Conservation (phyloP, 2,888 invertebrate genomes). For the Iphiclides podalirius region DNA sequence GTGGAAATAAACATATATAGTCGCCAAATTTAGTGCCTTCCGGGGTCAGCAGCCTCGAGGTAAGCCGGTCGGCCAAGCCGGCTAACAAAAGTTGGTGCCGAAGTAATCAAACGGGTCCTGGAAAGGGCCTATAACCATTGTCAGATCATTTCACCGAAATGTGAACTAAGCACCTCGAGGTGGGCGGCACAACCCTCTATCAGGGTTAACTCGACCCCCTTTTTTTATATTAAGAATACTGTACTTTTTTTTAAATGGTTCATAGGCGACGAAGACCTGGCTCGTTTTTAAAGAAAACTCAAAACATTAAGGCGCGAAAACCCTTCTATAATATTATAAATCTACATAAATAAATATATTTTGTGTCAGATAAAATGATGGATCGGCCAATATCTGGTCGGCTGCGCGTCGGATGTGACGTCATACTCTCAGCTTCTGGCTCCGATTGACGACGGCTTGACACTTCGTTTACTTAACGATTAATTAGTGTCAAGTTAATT, state of each 20-base stretch:
- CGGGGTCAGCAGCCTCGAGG: constrained; percentile 7
- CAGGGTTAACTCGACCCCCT: constrained; percentile 4
- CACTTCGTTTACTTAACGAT: constrained; percentile 12
- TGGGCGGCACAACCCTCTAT: not conserved
- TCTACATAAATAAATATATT: too few species aligned
- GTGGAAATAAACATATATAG: not conserved
- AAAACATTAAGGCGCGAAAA: too few species aligned
- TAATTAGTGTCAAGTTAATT: constrained; percentile 11
- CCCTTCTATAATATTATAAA: too few species aligned
- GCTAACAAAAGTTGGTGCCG: not conserved
- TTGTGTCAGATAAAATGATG: too few species aligned
- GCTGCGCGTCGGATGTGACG: too few species aligned
- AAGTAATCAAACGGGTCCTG: not conserved
- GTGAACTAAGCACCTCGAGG: constrained; percentile 15
- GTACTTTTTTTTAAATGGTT: not conserved
- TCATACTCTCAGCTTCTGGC: too few species aligned
- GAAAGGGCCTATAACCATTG: not conserved
- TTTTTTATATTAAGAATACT: not conserved
- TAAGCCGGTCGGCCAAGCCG: constrained; percentile 8
- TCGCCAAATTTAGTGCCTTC: not conserved
- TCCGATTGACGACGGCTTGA: too few species aligned
- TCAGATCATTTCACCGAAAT: not conserved
- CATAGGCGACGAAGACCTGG: too few species aligned
- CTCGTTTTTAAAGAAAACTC: too few species aligned
- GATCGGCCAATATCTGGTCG: too few species aligned